Base-by-base conservation (phyloP, 2,888 invertebrate genomes). In the Boloria euphrosyne region DNA sequence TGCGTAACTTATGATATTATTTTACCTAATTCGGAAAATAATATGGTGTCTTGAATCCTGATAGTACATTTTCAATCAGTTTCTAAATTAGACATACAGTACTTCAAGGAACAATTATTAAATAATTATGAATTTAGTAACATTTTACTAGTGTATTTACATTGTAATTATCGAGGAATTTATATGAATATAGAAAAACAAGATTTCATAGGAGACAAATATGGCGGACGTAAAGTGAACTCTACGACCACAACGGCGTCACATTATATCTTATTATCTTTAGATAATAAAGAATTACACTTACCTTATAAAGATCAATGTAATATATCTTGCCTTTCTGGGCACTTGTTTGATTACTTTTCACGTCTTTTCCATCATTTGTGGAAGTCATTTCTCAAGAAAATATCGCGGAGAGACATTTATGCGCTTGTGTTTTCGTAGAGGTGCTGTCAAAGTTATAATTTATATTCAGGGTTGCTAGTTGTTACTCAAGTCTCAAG, bases 381-480 rank as follows among this genome's bases (percentile, higher is more conserved):
- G 89, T 89, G 86, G 92, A 92, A 92, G 90, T 92, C 92, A 93
- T 93, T 92, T 92, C 92, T 92, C 88, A 92, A 77, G 87, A 90
- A 92, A 92, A 91, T 90, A 90, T 90, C 86, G 87, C 89, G 90
- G 90, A 87, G 89, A 89, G 92, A 92, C 93, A 92, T 92, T 90
- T 91, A 90, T 87, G 87, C 87, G 92, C 92, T 92, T 91, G 92
- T 92, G 91, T 93, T 92, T 92, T 91, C 89, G 81, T 81, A 85
- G 86, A 85, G 84, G 83, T 85, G 85, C 89, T 93, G 92, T 92
- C 92, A 92, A 91, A 91, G 75, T 80, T 67, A 61, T 44, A 91
- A 91, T 75, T 80, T 67, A 61, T 44, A n/a, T 57, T n/a, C 46
- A 6, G 46, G 46, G 57, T 57, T 46, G 46, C 22, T 22, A 22